Evolutionary conservation across 1,140 invertebrate species (phyloP), one percentile per base, ranked within the genome.

Genomic region (Drosophila chauvacae): DNA sequence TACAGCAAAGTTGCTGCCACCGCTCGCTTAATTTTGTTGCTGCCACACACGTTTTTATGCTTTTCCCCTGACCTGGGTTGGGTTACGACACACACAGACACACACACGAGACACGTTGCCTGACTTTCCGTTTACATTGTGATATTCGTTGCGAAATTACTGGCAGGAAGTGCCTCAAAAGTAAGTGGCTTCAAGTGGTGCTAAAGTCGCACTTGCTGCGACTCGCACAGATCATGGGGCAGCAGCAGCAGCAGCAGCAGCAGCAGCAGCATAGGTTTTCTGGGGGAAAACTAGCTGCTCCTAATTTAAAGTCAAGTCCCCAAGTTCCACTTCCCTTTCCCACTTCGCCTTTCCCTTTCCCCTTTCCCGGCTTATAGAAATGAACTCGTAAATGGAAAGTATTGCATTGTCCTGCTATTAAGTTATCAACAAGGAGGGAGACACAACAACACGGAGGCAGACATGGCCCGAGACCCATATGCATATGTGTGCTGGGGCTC

Each of bases 401-500:
- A 88, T 84, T 84, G 81, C 85, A 77, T 80, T 91, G 80, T 91
- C 74, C 77, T 72, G 77, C 71, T 81, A 88, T 88, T 84, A 84
- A 84, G 78, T 78, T 91, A 91, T 91, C 83, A 91, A 91, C 80
- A 78, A 77, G 65, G 53, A 42, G 74, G 53, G 72, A 61, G 45
- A 33, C 30, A 33, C 28, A 30, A 68, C 59, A 79, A 62, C 64
- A 63, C 55, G 57, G 50, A 42, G 20, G 26, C 47, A 77, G 55
- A 68, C 39, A 57, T 33, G 61, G 39, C 59, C 16, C n/a, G 37
- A 33, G 45, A 71, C 68, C 53, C 55, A 72, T 64, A 76, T 76
- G 71, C 51, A 76, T 76, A 72, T 51, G 65, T 33, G 51, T 18
- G 18, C 11, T 26, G 3, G 35, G 53, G 53, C 53, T 39, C 53